Percentiles rank a stretch among this genome's conserved stretches.
Evolutionary conservation across 2,797 vertebrate genomes (phyloP).

Genomic region (Xyrichtys novacula): DNA sequence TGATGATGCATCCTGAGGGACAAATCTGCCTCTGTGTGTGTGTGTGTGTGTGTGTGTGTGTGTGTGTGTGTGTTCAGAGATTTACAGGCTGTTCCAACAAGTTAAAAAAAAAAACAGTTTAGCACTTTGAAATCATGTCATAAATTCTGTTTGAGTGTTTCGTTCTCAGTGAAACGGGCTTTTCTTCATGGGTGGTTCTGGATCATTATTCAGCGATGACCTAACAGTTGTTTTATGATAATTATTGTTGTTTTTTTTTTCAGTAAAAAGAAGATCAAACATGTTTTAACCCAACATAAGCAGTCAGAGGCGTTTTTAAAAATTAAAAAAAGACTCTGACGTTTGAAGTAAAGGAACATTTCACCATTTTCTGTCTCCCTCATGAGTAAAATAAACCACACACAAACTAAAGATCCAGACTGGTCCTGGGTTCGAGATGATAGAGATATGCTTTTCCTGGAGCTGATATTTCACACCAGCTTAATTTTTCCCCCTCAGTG

Average conservation of each 20-base stretch:
- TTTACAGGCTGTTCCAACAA: background rate
- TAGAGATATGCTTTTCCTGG: conserved; percentile 32
- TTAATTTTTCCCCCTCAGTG: conserved; percentile 24
- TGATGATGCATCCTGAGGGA: conserved; percentile 60
- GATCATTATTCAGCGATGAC: background rate
- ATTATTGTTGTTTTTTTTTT: background rate
- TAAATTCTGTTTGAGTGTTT: background rate
- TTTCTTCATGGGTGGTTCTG: background rate
- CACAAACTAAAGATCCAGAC: background rate
- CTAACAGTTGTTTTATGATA: background rate
- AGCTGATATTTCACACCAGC: conserved; percentile 40
- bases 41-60: conserved; percentile 33
- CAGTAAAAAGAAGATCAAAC: background rate
- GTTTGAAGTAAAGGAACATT: too few relatives aligned
- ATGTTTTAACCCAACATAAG: background rate
- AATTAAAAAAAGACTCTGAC: too few relatives aligned
- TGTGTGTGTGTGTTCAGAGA: conserved; percentile 33
- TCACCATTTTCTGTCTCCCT: background rate
- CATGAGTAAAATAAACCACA: background rate
- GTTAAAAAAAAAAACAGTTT: conserved; percentile 5
- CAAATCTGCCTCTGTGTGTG: conserved; percentile 5
- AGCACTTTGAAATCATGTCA: background rate
- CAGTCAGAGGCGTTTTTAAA: too few relatives aligned
- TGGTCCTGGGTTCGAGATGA: conserved; percentile 7
- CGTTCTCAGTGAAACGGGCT: background rate